Percentiles rank a stretch among this genome's conserved stretches.
phyloP scores from a whole-genome alignment of 2,113 vertebrate genomes.

The Collichthys lucidus region DNA sequence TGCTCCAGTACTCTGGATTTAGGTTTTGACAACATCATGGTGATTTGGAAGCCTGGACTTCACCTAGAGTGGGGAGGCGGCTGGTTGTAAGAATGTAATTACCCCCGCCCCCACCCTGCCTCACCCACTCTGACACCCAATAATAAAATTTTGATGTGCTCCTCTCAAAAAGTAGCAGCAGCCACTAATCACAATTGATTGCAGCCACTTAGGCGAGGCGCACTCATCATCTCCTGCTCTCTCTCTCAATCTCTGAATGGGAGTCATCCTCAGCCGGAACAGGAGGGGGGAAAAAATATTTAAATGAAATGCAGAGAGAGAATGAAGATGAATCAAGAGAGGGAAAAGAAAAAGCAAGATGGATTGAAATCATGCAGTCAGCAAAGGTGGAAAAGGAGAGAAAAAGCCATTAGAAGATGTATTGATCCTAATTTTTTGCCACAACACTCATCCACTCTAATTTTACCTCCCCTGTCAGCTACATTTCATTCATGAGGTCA shows the following conservation, averaged over 20 bases:
- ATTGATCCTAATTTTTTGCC: conserved; percentile 37
- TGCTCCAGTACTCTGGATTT: conserved; percentile 12
- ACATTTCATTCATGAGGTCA: conserved; percentile 40
- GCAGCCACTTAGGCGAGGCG: conserved; percentile 88
- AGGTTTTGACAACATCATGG: conserved; percentile 4
- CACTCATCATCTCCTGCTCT: conserved; percentile 75
- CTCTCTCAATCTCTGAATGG: conserved; percentile 59
- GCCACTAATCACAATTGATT: conserved; percentile 90
- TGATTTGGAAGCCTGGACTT: conserved; percentile 44
- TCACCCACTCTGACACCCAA: conserved; percentile 80
- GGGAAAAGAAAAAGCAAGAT: conserved; percentile 20
- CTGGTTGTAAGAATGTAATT: conserved; percentile 81
- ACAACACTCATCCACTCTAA: conserved; percentile 20
- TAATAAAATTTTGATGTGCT: conserved; percentile 89
- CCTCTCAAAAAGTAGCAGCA: conserved; percentile 85
- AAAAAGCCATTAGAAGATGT: conserved; percentile 16
- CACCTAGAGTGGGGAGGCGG: conserved; percentile 59
- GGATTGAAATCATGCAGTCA: conserved; percentile 48
- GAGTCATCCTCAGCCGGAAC: conserved; percentile 70
- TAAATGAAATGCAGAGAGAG: conserved; percentile 76
- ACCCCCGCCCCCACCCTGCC: conserved; percentile 72
- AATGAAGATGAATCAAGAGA: conserved; percentile 55
- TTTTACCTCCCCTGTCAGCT: conserved; percentile 48
- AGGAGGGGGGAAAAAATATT: conserved; percentile 76
- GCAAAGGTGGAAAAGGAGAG: conserved; percentile 26